Evolutionary conservation across 2,113 vertebrate species (phyloP).

Genomic region (Callochromis pleurospilus): DNA sequence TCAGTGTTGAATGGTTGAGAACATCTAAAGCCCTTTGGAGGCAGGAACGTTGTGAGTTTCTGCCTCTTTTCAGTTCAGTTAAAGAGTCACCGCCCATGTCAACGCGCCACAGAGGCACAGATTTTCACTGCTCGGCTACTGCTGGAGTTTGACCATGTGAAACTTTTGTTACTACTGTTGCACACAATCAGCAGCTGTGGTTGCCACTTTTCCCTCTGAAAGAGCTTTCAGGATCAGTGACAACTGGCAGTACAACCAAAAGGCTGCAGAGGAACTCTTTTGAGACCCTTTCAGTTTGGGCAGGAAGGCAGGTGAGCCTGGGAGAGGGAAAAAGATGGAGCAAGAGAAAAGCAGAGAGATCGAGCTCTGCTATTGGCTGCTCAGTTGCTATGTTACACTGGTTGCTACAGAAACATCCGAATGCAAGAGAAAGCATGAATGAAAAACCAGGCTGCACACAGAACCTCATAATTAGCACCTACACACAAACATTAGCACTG

Average conservation of each 20-base stretch:
- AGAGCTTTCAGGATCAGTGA: background rate
- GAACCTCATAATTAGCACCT: background rate
- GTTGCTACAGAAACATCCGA: slow-evolving; percentile 71
- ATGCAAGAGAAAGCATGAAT: slow-evolving; percentile 60
- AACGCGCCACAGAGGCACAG: background rate
- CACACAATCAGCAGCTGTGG: background rate
- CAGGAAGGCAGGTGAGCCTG: background rate
- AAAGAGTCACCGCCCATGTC: background rate
- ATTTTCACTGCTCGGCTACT: background rate
- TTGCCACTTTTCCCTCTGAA: background rate
- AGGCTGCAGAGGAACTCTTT: background rate
- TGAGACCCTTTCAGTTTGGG: background rate
- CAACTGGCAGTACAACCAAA: background rate
- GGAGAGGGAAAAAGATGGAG: background rate
- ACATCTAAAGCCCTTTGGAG: background rate
- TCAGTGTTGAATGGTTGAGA: background rate
- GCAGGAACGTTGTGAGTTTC: background rate
- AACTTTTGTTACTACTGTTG: background rate
- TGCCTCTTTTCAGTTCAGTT: background rate
- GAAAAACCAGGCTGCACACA: background rate
- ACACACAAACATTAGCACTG: no score
- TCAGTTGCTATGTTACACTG: slow-evolving; percentile 59
- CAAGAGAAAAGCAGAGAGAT: background rate
- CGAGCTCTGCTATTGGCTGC: slow-evolving; percentile 24
- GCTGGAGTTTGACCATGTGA: background rate